Evolutionary conservation across 2,113 vertebrate genomes (phyloP).

Genomic region (Cynocephalus volans): DNA sequence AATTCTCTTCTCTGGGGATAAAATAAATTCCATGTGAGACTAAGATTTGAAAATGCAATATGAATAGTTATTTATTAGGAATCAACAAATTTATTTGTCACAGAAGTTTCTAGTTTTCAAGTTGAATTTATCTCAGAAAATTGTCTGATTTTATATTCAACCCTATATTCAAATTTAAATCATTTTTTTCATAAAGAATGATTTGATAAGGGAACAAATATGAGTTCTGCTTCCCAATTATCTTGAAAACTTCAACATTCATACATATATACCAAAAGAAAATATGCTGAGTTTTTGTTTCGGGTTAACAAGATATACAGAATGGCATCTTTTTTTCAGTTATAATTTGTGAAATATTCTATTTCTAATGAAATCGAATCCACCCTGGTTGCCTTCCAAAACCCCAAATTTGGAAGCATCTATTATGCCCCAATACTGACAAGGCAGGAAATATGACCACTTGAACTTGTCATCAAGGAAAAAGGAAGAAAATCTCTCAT

Average conservation of each 20-base stretch:
- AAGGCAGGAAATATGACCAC: slow-evolving; percentile 56
- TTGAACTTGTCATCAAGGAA: slow-evolving; percentile 59
- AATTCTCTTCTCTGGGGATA: not conserved
- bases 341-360: slow-evolving; percentile 49
- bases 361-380: not conserved
- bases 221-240: not conserved
- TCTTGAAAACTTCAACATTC: not conserved
- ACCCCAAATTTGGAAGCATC: slow-evolving; percentile 24
- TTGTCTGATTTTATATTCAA: not conserved
- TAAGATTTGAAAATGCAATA: not conserved
- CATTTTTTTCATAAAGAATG: not conserved
- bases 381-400: slow-evolving; percentile 39
- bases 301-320: not conserved
- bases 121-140: not conserved
- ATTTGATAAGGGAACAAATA: not conserved
- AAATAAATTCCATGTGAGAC: not conserved
- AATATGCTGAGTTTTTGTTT: not conserved
- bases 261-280: not conserved
- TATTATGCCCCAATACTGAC: slow-evolving; percentile 39
- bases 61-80: not conserved
- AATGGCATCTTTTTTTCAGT: not conserved
- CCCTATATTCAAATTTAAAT: not conserved
- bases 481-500: slow-evolving; percentile 9
- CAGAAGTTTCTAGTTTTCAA: not conserved
- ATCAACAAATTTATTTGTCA: not conserved